A percentile compares a stretch with the other conserved stretches of the same genome.
phyloP scores from a whole-genome alignment of 2,797 vertebrate genomes.

The Serranus cabrilla region DNA sequence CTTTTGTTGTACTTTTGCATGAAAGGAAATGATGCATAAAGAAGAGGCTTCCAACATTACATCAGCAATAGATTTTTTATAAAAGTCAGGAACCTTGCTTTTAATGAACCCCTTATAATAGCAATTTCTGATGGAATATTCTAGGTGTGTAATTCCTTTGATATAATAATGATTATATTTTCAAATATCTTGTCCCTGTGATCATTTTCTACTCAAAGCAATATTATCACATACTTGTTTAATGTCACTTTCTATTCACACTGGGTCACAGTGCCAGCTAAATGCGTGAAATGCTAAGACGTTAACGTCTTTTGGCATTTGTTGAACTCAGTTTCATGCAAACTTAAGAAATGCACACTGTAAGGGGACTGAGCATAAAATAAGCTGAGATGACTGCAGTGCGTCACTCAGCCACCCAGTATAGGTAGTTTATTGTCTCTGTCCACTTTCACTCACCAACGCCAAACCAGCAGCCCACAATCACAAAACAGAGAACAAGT shows the following conservation, averaged over 20 bases:
- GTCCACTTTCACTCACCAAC: constrained; percentile 53
- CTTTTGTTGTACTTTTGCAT: background rate
- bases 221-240: background rate
- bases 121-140: background rate
- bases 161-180: background rate
- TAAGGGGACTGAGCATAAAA: constrained; percentile 20
- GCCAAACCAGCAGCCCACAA: constrained; percentile 67
- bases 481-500: constrained; percentile 68
- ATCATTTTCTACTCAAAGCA: background rate
- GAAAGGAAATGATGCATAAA: constrained; percentile 9
- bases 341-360: background rate
- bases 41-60: background rate
- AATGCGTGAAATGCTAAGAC: constrained; percentile 7
- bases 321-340: constrained; percentile 4
- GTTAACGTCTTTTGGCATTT: constrained; percentile 9
- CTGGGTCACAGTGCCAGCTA: background rate
- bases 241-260: background rate
- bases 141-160: background rate
- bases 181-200: background rate
- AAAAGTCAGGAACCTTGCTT: background rate
- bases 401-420: constrained; percentile 47
- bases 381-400: constrained; percentile 37
- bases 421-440: constrained; percentile 67
- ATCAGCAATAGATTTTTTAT: constrained; percentile 8
- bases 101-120: background rate